Evolutionary conservation across 1,140 invertebrate species (phyloP).

Genomic region (Drosophila nikananu): DNA sequence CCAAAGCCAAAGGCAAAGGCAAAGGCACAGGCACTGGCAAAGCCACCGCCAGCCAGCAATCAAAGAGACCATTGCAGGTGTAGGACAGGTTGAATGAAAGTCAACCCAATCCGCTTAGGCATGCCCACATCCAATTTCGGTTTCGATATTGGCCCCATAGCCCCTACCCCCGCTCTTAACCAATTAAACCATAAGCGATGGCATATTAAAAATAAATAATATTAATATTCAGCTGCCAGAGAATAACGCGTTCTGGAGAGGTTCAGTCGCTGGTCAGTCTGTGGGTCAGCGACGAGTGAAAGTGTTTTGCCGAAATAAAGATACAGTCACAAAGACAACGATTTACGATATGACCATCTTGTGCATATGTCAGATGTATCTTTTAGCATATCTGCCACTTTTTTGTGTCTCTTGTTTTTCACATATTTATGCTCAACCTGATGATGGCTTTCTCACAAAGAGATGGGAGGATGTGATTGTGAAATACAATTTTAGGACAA

Average conservation of each 20-base stretch:
- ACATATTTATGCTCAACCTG: conserved; percentile 35
- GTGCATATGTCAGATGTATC: conserved; percentile 56
- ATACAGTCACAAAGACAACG: conserved; percentile 55
- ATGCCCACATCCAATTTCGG: conserved; percentile 44
- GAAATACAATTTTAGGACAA: conserved; percentile 13
- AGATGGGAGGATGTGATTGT: conserved; percentile 22
- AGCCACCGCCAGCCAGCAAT: conserved; percentile 28
- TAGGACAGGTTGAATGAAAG: conserved; percentile 77
- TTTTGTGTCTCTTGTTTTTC: conserved; percentile 16
- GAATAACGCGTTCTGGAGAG: conserved; percentile 16
- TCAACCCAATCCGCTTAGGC: conserved; percentile 55
- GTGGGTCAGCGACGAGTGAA: conserved; percentile 55
- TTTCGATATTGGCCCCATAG: conserved; percentile 5
- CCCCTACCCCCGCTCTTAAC: background rate
- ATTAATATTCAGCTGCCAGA: conserved; percentile 24
- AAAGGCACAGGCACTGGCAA: conserved; percentile 26
- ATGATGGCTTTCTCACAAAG: conserved; percentile 45
- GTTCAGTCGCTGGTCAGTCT: conserved; percentile 13
- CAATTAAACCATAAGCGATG: conserved; percentile 41
- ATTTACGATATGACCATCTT: conserved; percentile 69
- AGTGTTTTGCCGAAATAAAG: conserved; percentile 66
- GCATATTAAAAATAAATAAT: conserved; percentile 33
- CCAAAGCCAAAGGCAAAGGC: no score
- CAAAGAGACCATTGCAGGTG: conserved; percentile 61
- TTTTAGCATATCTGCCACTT: conserved; percentile 40